Evolutionary conservation across 2,888 invertebrate species (phyloP), one percentile per base, ranked within the genome.

Genomic region (Paralinhomoeus sp.): DNA sequence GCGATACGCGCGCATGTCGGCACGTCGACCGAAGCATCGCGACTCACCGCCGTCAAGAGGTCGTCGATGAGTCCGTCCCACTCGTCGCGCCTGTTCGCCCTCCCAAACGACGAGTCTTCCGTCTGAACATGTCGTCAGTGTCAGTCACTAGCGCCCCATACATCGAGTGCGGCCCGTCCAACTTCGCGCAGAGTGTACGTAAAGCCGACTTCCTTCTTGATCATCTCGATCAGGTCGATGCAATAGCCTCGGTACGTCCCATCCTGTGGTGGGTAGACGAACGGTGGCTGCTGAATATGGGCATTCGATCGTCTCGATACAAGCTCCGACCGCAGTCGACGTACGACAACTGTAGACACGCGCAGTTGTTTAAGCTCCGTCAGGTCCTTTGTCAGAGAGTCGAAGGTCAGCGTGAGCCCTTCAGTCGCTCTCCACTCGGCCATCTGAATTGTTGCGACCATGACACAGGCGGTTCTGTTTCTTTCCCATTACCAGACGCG

Each of bases 161-260:
- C 3, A 5, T 36, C 36, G n/a, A 36, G 3, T 36, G 20, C 27
- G 73, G n/a, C n/a, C n/a, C n/a, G n/a, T n/a, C n/a, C n/a, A 1
- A 76, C 75, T 45, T 80, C 73, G 42, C 74, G 73, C 50, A 89
- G 78, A 57, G 81, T 82, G 62, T 85, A 93, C 56, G 84, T 83
- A 60, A 91, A 89, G 43, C 24, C 15, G 33, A 87, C 73, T 43
- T 78, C 75, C 45, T 76, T 71, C 31, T 79, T 75, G 45, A 93
- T 84, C 62, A 80, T 77, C 53, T 85, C 73, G 33, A 93, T 76
- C 21, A 93, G 70, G 59, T 93, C 91, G 48, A 91, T 82, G 62
- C 91, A 93, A 62, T 89, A 93, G 9, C 93, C 93, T 44, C 60
- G 54, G 54, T 54, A 40, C 22, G 48, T 49, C 24, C 56, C 51